These are phyloP conservation scores for Leptoclinus maculatus DNA, from an alignment of 2,797 vertebrate genomes.

Conservation along the genomic window DNA sequence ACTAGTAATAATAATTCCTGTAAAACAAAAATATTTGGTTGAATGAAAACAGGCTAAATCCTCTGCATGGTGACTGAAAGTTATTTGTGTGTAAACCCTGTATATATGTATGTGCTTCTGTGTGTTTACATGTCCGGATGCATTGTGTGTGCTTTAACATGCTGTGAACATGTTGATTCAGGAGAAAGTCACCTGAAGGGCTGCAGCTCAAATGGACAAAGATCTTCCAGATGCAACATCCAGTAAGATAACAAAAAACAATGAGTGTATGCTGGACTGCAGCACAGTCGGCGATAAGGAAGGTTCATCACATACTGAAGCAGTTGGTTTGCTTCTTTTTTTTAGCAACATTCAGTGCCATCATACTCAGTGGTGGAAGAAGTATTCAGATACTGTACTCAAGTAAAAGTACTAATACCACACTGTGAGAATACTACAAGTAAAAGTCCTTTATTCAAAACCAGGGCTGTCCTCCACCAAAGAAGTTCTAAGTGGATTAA, in stretches of 20 bases:
- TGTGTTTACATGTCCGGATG: not conserved
- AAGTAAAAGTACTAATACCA: no score
- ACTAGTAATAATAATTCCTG: no score
- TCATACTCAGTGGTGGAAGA: not conserved
- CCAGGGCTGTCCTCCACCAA: no score
- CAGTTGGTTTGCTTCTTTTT: not conserved
- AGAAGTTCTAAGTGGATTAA: no score
- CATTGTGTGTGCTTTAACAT: not conserved
- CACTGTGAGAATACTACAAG: no score
- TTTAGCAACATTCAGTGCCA: not conserved
- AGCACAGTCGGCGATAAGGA: not conserved
- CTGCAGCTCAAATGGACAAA: constrained; percentile 56
- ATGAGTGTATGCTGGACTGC: not conserved
- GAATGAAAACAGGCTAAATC: not conserved
- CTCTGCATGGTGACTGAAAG: not conserved
- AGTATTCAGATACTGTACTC: not conserved
- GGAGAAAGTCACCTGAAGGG: fast-evolving
- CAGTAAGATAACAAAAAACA: constrained; percentile 67
- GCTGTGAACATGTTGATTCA: constrained; percentile 13
- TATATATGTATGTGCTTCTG: not conserved
- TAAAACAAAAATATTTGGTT: no score
- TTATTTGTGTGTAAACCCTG: no score
- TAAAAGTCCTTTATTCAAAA: no score
- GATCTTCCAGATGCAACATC: constrained; percentile 83
- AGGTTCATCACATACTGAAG: not conserved